Evolutionary conservation across 2,888 invertebrate genomes (phyloP), one percentile per base, ranked within the genome.

Genomic region (Hypomecis punctinalis): DNA sequence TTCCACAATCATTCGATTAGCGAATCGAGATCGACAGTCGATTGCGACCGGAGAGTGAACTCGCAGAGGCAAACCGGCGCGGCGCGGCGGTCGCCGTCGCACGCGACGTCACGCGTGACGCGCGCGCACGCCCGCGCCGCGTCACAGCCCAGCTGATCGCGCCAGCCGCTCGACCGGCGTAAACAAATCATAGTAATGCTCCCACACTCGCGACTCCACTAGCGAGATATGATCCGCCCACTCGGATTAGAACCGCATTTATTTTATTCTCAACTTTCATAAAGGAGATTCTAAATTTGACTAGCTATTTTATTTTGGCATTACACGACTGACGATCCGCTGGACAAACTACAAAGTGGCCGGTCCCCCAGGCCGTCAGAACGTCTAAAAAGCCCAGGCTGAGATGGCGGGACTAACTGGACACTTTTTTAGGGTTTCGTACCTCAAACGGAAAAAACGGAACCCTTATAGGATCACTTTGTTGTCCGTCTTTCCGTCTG

Each of bases 161-260:
- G 76, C 80, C 63, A 76, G 75, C 76, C 80, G 77, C 82, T 80
- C 82, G 79, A 75, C 78, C 80, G 78, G 81, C 79, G 89, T 91
- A 91, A 91, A 91, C 90, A 90, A 89, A 91, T 89, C 89, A 90
- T 91, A 90, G 90, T 91, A 89, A 76, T 76, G 78, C 87, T 85
- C 88, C 89, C 89, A 90, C 90, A 37, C 88, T 73, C 69, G 71
- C 64, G 60, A 62, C 70, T 65, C 64, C 51, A 66, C 71, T 66
- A 69, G 63, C 59, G 57, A 72, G 70, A 74, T 68, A 76, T 71
- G 63, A 68, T 64, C 70, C 72, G 63, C 64, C 71, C 63, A 69
- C 70, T 56, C 61, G 60, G 55, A 66, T 40, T 61, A 77, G 63
- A 23, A 53, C 70, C 67, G 63, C 76, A 76, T 79, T 76, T 37